Base-by-base conservation (phyloP, 2,113 vertebrate species). In the Dromaius novaehollandiae region DNA sequence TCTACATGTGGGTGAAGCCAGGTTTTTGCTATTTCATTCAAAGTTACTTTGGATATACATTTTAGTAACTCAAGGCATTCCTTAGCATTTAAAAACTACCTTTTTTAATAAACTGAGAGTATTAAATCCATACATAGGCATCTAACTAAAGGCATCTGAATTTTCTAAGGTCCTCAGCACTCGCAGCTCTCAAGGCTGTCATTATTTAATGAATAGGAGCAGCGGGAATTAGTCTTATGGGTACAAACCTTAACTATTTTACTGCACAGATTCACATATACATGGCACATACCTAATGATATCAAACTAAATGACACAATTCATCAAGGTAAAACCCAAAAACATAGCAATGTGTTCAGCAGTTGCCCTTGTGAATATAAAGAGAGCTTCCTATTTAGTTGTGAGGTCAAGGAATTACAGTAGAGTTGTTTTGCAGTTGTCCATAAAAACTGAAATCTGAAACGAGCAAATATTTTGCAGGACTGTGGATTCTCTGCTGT, bases 271-370 rank as follows among this genome's bases (percentile, higher is more conserved):
- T 86, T 79, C 74, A 46, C 42, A 28, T 8, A 44, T 76, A 56
- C 61, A 18, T 26, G 25, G n/a, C 61, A 81, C 38, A 34, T 4
- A 56, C 46, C 69, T 76, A 86, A 65, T 56, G 80, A 83, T 75
- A 93, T 69, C 90, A 90, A 84, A 96, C 65, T 50, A 86, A 91
- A 94, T 56, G 25, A 84, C 96, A 90, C 48, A 79, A 90, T 90
- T 86, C 56, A 82, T 68, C 36, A 34, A 90, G 69, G 85, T 61
- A 60, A 40, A 84, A 28, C 34, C 73, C 76, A 89, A 73, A 73
- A 30, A 55, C 36, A 16, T 80, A 76, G 73, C 88, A 95, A 94
- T 36, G 65, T 91, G 85, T 78, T 90, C 89, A 93, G 85, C 94
- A 97, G 90, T 89, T 97, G 95, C 76, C 38, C 40, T 73, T 76